Evolutionary conservation across 1,140 invertebrate genomes (phyloP).

Genomic region (Caenorhabditis latens): DNA sequence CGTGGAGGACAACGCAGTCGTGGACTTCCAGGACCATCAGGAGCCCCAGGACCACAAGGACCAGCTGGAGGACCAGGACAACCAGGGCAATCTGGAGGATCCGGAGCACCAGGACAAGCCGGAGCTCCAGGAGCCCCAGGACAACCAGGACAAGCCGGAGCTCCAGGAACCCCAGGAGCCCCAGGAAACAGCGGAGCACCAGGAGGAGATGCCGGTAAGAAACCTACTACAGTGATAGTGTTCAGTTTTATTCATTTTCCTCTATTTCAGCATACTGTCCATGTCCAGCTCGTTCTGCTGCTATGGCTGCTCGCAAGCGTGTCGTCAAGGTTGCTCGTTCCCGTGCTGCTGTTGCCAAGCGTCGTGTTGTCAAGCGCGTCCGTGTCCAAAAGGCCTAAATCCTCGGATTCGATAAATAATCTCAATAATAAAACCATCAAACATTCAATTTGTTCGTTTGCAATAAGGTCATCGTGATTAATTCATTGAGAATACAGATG

Average conservation of each 20-base stretch:
- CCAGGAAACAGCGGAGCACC: constrained; percentile 50
- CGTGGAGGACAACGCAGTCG: constrained; percentile 49
- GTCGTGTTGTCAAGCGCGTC: constrained; percentile 31
- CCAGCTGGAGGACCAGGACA: constrained; percentile 50
- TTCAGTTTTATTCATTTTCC: too few relatives aligned
- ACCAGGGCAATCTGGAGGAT: constrained; percentile 1
- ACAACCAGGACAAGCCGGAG: constrained; percentile 40
- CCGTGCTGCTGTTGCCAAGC: constrained; percentile 30
- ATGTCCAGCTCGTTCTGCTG: constrained; percentile 42
- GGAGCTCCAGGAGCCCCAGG: constrained; percentile 47
- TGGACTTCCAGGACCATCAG: constrained; percentile 38
- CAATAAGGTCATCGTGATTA: background rate
- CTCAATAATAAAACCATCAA: background rate
- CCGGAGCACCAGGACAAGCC: constrained; percentile 25
- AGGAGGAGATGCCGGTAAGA: constrained; percentile 50
- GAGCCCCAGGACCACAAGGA: constrained; percentile 36
- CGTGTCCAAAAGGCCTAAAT: constrained; percentile 37
- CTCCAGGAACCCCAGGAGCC: constrained; percentile 13
- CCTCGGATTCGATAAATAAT: background rate
- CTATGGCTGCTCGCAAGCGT: constrained; percentile 40
- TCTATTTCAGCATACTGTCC: constrained; percentile 22
- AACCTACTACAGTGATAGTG: background rate
- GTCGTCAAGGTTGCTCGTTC: constrained; percentile 26
- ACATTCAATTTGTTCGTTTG: background rate
- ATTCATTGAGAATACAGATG: background rate